Percentiles rank a stretch among this genome's conserved stretches.
These are phyloP conservation scores for Steatornis caripensis DNA, from an alignment of 2,113 vertebrate genomes.

Conservation along the genomic window DNA sequence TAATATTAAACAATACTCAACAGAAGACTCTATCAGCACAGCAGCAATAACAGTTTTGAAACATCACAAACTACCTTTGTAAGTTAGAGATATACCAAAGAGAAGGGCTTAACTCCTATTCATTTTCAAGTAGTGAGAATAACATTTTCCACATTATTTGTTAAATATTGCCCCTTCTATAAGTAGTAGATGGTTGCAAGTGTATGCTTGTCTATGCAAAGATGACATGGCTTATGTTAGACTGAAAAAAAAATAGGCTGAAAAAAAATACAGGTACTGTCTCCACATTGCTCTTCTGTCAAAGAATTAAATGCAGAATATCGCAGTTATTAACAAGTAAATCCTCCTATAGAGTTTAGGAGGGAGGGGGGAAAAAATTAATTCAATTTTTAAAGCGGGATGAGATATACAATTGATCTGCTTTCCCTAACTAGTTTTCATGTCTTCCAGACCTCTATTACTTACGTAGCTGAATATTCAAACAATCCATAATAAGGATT, in stretches of 20 bases:
- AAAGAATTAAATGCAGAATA: neutral
- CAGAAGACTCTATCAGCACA: neutral
- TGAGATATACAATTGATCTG: neutral
- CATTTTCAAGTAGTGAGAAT: neutral
- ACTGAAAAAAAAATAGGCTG: neutral
- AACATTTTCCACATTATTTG: neutral
- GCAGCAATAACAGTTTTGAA: neutral
- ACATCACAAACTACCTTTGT: rapidly evolving
- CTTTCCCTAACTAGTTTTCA: neutral
- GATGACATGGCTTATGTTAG: neutral
- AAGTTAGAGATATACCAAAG: neutral
- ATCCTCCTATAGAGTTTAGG: neutral
- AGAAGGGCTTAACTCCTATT: neutral
- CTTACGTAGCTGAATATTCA: constrained; percentile 98
- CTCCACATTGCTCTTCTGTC: neutral
- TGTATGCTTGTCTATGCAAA: neutral
- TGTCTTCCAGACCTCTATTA: neutral
- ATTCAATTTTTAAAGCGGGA: neutral
- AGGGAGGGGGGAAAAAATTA: neutral
- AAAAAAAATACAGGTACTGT: neutral
- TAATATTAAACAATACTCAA: neutral
- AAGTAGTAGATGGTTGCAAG: neutral
- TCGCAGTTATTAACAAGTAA: neutral
- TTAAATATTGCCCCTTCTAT: neutral
- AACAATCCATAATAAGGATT: constrained; percentile 98